Evolutionary conservation across 2,797 vertebrate genomes (phyloP).

Genomic region (Harpagifer antarcticus): DNA sequence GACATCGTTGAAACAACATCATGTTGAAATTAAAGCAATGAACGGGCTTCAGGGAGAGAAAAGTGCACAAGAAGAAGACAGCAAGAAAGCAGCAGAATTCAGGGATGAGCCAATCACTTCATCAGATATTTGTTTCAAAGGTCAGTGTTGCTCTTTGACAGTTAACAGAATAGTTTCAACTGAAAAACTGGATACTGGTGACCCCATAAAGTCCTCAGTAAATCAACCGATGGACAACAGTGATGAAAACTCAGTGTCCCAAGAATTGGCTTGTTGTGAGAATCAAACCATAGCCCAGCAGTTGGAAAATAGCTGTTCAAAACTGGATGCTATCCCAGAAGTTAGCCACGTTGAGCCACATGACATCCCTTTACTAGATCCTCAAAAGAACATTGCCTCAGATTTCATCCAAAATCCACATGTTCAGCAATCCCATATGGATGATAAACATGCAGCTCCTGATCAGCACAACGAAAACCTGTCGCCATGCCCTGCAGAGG

Average conservation of each 20-base stretch:
- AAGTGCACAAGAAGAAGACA: constrained; percentile 43
- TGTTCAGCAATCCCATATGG: constrained; percentile 21
- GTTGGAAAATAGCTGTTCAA: constrained; percentile 59
- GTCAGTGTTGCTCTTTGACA: constrained; percentile 38
- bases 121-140: constrained; percentile 50
- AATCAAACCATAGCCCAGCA: constrained; percentile 24
- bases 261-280: constrained; percentile 26
- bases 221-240: constrained; percentile 31
- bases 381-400: constrained; percentile 21
- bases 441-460: constrained; percentile 20
- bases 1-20: constrained; percentile 47
- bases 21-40: constrained; percentile 49
- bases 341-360: constrained; percentile 49
- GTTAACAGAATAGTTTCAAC: constrained; percentile 11
- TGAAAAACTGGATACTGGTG: constrained; percentile 36
- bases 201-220: constrained; percentile 6
- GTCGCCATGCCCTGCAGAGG: constrained; percentile 48
- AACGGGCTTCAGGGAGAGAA: constrained; percentile 46
- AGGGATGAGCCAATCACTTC: constrained; percentile 24
- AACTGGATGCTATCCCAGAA: constrained; percentile 79
- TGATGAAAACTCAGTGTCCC: constrained; percentile 21
- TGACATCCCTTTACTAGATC: constrained; percentile 29
- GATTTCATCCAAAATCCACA: constrained; percentile 36
- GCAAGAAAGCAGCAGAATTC: constrained; percentile 26
- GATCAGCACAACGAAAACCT: constrained; percentile 44